Evolutionary conservation across 2,797 vertebrate genomes (phyloP).

Genomic region (Halcyon badia): DNA sequence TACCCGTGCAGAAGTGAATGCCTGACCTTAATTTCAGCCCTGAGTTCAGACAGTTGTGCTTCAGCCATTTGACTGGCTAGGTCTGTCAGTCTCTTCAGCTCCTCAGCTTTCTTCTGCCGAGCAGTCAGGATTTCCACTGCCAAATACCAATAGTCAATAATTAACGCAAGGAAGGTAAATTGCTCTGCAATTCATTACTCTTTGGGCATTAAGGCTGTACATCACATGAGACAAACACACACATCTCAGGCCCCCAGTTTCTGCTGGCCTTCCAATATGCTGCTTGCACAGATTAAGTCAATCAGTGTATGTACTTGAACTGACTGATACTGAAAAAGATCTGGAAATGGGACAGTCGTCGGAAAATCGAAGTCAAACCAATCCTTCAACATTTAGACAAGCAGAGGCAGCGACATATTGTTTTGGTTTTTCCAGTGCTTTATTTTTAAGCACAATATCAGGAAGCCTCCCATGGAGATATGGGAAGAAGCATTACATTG

Average conservation of each 20-base stretch:
- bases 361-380: not conserved
- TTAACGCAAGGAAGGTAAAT: constrained; percentile 40
- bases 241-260: not conserved
- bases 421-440: not conserved
- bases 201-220: not conserved
- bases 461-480: not conserved
- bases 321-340: not conserved
- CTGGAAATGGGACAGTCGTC: not conserved
- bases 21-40: constrained; percentile 86
- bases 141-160: constrained; percentile 42
- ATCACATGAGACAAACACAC: not conserved
- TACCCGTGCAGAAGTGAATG: not conserved
- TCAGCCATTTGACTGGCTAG: constrained; percentile 85
- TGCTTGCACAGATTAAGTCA: not conserved
- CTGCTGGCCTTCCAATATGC: not conserved
- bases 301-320: not conserved
- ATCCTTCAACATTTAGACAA: not conserved
- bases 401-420: not conserved
- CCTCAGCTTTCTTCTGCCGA: constrained; percentile 85
- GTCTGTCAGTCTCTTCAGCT: constrained; percentile 83
- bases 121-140: constrained; percentile 85
- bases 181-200: not conserved
- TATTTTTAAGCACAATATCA: not conserved
- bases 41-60: constrained; percentile 83
- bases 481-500: not conserved